phyloP scores from a whole-genome alignment of 2,113 vertebrate species.

The Rostratula benghalensis region DNA sequence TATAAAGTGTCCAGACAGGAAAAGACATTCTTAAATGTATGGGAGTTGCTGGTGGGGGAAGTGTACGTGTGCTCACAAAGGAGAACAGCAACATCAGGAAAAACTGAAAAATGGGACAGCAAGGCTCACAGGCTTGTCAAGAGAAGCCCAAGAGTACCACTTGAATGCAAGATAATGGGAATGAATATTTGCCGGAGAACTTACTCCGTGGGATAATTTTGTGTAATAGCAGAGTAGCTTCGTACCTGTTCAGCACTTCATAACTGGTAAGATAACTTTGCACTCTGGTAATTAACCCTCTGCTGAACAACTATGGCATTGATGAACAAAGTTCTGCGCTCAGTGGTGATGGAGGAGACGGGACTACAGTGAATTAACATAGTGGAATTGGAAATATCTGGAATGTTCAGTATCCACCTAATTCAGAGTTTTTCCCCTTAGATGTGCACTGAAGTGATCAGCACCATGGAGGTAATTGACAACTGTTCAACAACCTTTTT shows the following conservation, averaged over 20 bases:
- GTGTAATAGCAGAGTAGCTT: neutral
- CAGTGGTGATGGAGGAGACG: neutral
- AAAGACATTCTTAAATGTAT: neutral
- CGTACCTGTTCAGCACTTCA: neutral
- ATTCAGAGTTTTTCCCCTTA: neutral
- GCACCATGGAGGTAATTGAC: neutral
- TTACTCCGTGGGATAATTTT: neutral
- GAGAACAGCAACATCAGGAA: neutral
- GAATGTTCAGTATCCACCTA: neutral
- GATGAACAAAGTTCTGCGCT: neutral
- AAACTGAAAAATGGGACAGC: neutral
- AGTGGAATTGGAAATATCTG: neutral
- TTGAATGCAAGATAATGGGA: neutral
- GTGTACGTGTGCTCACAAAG: neutral
- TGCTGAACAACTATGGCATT: neutral
- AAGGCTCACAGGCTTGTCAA: neutral
- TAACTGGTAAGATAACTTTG: neutral
- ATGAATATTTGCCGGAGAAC: neutral
- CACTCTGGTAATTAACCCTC: neutral
- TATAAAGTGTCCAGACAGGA: neutral
- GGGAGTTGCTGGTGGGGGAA: accelerated
- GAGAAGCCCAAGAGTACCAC: neutral
- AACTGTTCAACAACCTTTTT: neutral
- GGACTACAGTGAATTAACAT: neutral
- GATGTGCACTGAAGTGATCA: neutral